Conservation (phyloP, 2,797 vertebrate species). For the Sciaenops ocellatus region DNA sequence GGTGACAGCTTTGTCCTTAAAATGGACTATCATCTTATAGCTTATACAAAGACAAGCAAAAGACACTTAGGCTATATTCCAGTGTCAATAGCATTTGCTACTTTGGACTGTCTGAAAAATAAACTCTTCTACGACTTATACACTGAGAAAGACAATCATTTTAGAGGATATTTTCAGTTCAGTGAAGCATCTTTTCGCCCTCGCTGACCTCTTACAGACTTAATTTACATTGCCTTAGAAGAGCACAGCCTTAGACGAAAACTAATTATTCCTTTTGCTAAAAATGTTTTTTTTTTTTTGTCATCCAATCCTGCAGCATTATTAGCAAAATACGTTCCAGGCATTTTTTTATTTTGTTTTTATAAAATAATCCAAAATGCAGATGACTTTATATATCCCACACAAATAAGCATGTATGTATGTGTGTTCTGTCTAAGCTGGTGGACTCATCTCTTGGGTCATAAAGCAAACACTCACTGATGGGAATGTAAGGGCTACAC, state of each 20-base stretch:
- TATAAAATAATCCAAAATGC: constrained; percentile 17
- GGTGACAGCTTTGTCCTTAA: not conserved
- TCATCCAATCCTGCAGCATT: constrained; percentile 20
- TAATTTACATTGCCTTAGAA: constrained; percentile 21
- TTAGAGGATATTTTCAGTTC: constrained; percentile 14
- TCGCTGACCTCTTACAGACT: constrained; percentile 16
- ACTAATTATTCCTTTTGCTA: not conserved
- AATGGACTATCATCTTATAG: too few species aligned
- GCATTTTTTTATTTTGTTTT: constrained; percentile 13
- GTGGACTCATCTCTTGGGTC: constrained; percentile 39
- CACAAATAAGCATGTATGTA: constrained; percentile 2
- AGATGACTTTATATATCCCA: not conserved
- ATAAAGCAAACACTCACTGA: constrained; percentile 63
- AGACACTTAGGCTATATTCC: not conserved
- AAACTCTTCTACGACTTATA: not conserved
- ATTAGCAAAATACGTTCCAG: constrained; percentile 16
- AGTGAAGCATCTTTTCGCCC: constrained; percentile 3
- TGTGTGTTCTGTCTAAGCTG: constrained; percentile 10
- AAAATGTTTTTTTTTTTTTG: constrained; percentile 21
- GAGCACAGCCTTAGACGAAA: not conserved
- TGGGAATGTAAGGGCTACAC: constrained; percentile 65
- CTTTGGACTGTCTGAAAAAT: not conserved
- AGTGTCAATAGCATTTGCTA: not conserved
- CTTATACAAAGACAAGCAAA: not conserved
- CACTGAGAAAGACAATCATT: not conserved